Percentiles rank a stretch among this genome's conserved stretches.
Evolutionary conservation across 2,113 vertebrate species (phyloP).

Genomic region (Hypanus sabinus): DNA sequence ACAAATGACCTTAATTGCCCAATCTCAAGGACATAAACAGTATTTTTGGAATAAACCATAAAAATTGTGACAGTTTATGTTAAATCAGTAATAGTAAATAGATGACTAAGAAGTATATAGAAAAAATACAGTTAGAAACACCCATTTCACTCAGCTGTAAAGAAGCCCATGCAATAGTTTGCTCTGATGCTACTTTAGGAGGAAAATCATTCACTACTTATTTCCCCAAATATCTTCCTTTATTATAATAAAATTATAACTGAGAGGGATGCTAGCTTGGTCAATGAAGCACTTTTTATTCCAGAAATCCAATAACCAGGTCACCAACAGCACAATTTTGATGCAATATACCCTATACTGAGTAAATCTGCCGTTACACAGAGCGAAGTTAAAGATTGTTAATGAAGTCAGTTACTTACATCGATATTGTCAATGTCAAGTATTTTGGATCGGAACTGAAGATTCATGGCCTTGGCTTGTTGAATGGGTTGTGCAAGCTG

Average conservation of each 20-base stretch:
- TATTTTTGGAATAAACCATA: background rate
- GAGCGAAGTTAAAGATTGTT: background rate
- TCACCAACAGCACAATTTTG: background rate
- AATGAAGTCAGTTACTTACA: conserved; percentile 58
- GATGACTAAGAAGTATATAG: background rate
- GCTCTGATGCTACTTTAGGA: background rate
- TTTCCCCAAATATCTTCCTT: background rate
- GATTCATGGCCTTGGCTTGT: conserved; percentile 78
- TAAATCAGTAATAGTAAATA: background rate
- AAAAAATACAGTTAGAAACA: background rate
- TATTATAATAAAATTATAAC: background rate
- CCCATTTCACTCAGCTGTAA: background rate
- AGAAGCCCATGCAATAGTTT: background rate
- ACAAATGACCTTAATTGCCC: background rate
- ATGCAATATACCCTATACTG: background rate
- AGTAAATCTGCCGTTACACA: background rate
- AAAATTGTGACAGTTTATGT: background rate
- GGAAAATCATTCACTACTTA: background rate
- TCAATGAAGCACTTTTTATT: background rate
- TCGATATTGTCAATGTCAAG: conserved; percentile 89
- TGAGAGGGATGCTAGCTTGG: background rate
- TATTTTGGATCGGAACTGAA: conserved; percentile 84
- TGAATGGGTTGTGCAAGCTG: conserved; percentile 89
- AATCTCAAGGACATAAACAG: conserved; percentile 7
- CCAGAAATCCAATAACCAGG: background rate